Evolutionary conservation across 2,888 invertebrate species (phyloP).

Genomic region (Polyommatus iphigenia): DNA sequence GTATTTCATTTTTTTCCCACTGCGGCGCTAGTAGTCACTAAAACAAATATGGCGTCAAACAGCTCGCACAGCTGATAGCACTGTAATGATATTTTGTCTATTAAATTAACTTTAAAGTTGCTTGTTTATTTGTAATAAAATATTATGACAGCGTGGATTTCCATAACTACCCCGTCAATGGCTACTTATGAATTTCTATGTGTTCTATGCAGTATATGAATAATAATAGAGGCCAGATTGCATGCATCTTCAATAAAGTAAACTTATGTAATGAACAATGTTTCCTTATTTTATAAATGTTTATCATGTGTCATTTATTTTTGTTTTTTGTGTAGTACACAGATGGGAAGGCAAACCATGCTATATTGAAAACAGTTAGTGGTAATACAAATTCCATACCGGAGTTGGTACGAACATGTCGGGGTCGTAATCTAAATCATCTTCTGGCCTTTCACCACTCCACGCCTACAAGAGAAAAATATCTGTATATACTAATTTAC

Average conservation of each 20-base stretch:
- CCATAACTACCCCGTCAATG: too few species aligned
- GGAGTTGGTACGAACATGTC: conserved; percentile 62
- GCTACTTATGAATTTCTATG: too few species aligned
- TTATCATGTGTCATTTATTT: neutral
- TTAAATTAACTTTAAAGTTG: too few species aligned
- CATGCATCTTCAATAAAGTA: neutral
- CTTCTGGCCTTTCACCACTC: conserved; percentile 68
- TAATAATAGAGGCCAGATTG: neutral
- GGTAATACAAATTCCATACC: conserved; percentile 54
- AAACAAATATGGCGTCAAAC: too few species aligned
- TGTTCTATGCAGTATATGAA: too few species aligned
- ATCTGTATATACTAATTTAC: neutral
- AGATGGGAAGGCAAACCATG: conserved; percentile 17
- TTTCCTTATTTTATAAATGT: neutral
- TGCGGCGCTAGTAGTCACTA: too few species aligned
- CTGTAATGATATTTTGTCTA: too few species aligned
- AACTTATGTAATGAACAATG: neutral
- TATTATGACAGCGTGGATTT: too few species aligned
- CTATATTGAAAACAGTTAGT: neutral
- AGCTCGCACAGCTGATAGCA: too few species aligned
- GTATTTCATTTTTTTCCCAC: too few species aligned
- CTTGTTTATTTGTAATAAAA: too few species aligned
- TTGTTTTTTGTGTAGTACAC: too few species aligned
- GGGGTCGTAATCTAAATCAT: conserved; percentile 68
- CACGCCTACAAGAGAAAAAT: conserved; percentile 70